Percentiles rank a stretch among this genome's conserved stretches.
Evolutionary conservation across 2,888 invertebrate genomes (phyloP).

Genomic region (Disparrhopalites patrizii): DNA sequence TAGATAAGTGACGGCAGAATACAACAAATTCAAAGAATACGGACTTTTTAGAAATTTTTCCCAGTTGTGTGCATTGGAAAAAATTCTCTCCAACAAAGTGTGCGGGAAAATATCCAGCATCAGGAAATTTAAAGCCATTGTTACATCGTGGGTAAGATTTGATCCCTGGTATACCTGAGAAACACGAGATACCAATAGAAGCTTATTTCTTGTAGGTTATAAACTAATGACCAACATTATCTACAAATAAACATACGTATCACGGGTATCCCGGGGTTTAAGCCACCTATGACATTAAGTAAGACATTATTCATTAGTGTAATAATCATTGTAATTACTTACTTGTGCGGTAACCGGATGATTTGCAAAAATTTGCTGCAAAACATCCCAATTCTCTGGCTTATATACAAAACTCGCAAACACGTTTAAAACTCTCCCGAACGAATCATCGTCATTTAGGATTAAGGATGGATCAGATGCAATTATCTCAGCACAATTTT

Average conservation of each 20-base stretch:
- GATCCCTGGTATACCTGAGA: too few species aligned
- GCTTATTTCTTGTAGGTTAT: too few species aligned
- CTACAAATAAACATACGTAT: too few species aligned
- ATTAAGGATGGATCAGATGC: neutral
- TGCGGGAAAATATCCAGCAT: slow-evolving; percentile 55
- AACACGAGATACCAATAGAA: too few species aligned
- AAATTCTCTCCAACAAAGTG: slow-evolving; percentile 56
- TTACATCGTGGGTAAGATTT: slow-evolving; percentile 59
- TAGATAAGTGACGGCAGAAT: slow-evolving; percentile 56
- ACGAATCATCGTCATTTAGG: neutral
- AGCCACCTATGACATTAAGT: too few species aligned
- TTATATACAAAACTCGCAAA: neutral
- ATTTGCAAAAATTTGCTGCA: neutral
- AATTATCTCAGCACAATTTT: neutral
- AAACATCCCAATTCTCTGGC: neutral
- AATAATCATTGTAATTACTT: neutral
- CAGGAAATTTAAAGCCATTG: slow-evolving; percentile 59
- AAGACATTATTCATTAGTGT: too few species aligned
- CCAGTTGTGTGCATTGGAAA: slow-evolving; percentile 54
- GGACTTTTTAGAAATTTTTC: slow-evolving; percentile 50
- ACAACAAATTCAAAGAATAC: slow-evolving; percentile 52
- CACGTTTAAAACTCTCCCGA: neutral
- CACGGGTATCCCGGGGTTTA: too few species aligned
- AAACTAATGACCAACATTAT: too few species aligned
- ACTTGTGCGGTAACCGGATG: neutral